A percentile compares a stretch with the other conserved stretches of the same genome.
These are phyloP conservation scores for Eudasyphora cyanicolor DNA, from an alignment of 2,888 invertebrate species.

Conservation along the genomic window DNA sequence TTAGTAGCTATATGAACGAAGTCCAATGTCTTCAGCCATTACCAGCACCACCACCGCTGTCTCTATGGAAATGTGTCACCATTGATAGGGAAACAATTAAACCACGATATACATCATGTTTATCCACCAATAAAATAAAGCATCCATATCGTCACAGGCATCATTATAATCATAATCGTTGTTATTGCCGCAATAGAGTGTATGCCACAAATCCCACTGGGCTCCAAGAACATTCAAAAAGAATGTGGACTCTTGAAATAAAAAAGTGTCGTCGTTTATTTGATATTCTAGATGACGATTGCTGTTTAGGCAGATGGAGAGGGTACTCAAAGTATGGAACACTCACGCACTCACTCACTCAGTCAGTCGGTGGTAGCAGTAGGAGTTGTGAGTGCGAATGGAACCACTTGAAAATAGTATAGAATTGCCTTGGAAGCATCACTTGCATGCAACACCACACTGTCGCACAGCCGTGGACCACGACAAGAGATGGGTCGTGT, in stretches of 20 bases:
- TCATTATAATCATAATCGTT: conserved; percentile 33
- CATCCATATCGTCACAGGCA: conserved; percentile 30
- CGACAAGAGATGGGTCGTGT: conserved; percentile 32
- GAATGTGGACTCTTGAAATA: conserved; percentile 32
- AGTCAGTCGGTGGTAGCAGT: background rate
- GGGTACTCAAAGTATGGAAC: background rate
- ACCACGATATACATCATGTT: conserved; percentile 40
- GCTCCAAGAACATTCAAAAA: background rate
- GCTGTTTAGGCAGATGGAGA: background rate
- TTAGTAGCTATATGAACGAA: background rate
- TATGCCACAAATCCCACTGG: conserved; percentile 30
- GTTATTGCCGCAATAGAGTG: background rate
- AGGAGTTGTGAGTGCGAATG: background rate
- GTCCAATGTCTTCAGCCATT: background rate
- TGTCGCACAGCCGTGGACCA: no score
- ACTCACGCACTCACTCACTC: background rate
- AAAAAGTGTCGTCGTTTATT: conserved; percentile 41
- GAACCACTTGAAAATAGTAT: conserved; percentile 35
- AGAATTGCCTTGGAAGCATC: background rate
- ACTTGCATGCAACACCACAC: background rate
- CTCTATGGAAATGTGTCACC: conserved; percentile 39
- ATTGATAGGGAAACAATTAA: conserved; percentile 45
- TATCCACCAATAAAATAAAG: conserved; percentile 34
- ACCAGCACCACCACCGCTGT: no score
- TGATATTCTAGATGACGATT: background rate